phyloP scores from a whole-genome alignment of 1,140 invertebrate genomes.

The Platyscapa corneri region DNA sequence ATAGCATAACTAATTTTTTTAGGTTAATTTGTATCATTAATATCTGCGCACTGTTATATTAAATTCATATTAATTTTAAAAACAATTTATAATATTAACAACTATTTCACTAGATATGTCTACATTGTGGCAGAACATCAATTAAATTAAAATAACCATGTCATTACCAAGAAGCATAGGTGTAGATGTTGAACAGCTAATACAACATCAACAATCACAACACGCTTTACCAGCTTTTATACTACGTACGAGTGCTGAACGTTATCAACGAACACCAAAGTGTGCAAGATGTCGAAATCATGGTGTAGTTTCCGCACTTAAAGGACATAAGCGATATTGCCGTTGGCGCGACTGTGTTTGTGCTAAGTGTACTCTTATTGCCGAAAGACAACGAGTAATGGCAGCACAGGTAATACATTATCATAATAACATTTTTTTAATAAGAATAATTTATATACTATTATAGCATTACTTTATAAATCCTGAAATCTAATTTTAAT shows the following conservation, averaged over 20 bases:
- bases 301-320: slow-evolving; percentile 97
- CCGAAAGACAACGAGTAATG: slow-evolving; percentile 98
- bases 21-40: too few relatives aligned
- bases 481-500: too few relatives aligned
- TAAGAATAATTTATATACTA: too few relatives aligned
- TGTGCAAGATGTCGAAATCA: slow-evolving; percentile 98
- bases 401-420: slow-evolving; percentile 85
- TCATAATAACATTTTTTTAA: too few relatives aligned
- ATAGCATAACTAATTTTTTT: too few relatives aligned
- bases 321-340: slow-evolving; percentile 98
- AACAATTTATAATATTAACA: too few relatives aligned
- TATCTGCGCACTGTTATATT: too few relatives aligned
- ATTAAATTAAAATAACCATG: slow-evolving; percentile 72
- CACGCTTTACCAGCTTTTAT: slow-evolving; percentile 90
- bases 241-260: slow-evolving; percentile 88
- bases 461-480: too few relatives aligned
- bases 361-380: slow-evolving; percentile 98
- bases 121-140: not conserved
- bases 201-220: slow-evolving; percentile 77
- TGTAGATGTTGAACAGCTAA: slow-evolving; percentile 85
- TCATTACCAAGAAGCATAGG: slow-evolving; percentile 78
- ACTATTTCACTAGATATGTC: not conserved
- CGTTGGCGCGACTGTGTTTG: slow-evolving; percentile 96
- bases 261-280: slow-evolving; percentile 98
- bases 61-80: too few relatives aligned